A percentile compares a stretch with the other conserved stretches of the same genome.
These are phyloP conservation scores for Amblyornis subalaris DNA, from an alignment of 2,113 vertebrate species.

Conservation along the genomic window DNA sequence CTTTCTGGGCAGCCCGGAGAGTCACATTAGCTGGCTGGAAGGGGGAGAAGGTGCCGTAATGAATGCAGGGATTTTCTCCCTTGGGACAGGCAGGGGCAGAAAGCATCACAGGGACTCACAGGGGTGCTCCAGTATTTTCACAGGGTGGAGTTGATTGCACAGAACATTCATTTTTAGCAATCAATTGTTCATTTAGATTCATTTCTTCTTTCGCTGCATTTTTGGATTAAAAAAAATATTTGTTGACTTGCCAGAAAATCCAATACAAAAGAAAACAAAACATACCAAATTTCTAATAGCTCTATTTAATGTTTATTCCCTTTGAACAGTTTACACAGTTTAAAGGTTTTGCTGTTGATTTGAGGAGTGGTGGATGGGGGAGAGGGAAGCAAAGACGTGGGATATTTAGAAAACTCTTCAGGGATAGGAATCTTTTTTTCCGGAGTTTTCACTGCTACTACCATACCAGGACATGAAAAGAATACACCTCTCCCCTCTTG, in stretches of 20 bases:
- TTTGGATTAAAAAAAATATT: neutral
- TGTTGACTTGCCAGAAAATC: neutral
- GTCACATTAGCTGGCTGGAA: neutral
- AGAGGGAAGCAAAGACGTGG: neutral
- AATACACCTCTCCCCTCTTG: neutral
- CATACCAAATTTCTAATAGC: neutral
- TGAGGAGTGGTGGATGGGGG: neutral
- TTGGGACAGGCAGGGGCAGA: neutral
- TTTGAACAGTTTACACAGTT: neutral
- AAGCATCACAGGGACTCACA: neutral
- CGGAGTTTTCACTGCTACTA: neutral
- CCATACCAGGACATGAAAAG: neutral
- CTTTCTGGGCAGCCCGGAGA: neutral
- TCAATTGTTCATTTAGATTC: neutral
- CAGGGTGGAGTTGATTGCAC: rapidly evolving
- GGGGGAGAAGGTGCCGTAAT: neutral
- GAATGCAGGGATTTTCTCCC: neutral
- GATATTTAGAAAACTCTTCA: neutral
- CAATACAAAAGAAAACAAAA: neutral
- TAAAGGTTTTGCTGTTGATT: neutral
- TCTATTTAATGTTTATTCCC: neutral
- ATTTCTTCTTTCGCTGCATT: neutral
- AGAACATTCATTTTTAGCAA: neutral
- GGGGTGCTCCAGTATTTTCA: neutral
- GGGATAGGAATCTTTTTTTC: neutral